Percentiles rank a stretch among this genome's conserved stretches.
phyloP scores from a whole-genome alignment of 2,797 vertebrate genomes.

The Bradypodion pumilum region DNA sequence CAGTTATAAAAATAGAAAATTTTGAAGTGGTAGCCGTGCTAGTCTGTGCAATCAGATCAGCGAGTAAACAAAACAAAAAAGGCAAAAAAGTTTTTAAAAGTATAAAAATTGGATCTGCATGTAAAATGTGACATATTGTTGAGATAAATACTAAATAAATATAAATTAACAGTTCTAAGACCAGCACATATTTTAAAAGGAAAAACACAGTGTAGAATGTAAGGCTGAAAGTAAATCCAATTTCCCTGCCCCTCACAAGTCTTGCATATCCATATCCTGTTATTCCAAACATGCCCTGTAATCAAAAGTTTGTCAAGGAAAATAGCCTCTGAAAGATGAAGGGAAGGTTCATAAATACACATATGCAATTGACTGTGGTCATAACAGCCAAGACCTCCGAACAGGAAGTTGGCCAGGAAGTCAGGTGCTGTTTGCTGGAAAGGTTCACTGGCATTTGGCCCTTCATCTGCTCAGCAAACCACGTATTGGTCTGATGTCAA shows the following conservation, averaged over 20 bases:
- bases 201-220: slow-evolving; percentile 27
- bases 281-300: slow-evolving; percentile 53
- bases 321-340: slow-evolving; percentile 62
- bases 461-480: slow-evolving; percentile 52
- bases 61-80: too few relatives aligned
- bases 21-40: too few relatives aligned
- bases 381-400: slow-evolving; percentile 39
- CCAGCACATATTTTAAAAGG: slow-evolving; percentile 64
- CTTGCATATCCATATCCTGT: slow-evolving; percentile 59
- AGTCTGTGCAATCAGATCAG: too few relatives aligned
- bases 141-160: slow-evolving; percentile 54
- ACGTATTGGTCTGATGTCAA: slow-evolving; percentile 21
- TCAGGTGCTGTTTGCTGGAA: slow-evolving; percentile 67
- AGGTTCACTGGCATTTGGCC: too few relatives aligned
- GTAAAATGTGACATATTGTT: slow-evolving; percentile 61
- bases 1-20: too few relatives aligned
- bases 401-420: slow-evolving; percentile 48
- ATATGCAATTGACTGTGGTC: slow-evolving; percentile 69
- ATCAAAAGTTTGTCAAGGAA: slow-evolving; percentile 67
- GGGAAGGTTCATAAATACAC: slow-evolving; percentile 47
- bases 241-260: slow-evolving; percentile 55
- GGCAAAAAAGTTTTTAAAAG: too few relatives aligned
- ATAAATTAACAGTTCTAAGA: slow-evolving; percentile 59
- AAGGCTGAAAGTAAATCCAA: slow-evolving; percentile 62
- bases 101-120: slow-evolving; percentile 56